phyloP scores from a whole-genome alignment of 2,113 vertebrate species.

The Pardalotus punctatus region DNA sequence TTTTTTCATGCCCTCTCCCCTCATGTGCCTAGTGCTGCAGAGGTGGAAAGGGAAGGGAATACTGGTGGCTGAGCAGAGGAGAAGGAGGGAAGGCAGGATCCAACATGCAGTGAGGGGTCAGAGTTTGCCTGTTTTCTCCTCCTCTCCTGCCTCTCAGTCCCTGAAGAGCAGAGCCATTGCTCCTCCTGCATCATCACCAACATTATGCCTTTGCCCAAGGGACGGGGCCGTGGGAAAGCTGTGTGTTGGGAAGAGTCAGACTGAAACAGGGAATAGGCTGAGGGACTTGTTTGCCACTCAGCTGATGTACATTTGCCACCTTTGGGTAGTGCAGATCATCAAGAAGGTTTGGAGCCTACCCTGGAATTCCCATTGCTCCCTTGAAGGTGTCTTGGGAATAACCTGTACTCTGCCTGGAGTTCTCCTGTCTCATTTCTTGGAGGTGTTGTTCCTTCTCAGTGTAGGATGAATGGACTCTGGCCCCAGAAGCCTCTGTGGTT shows the following conservation, averaged over 20 bases:
- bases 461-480: background rate
- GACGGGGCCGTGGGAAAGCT: background rate
- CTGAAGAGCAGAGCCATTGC: background rate
- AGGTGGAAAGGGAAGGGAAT: background rate
- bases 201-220: background rate
- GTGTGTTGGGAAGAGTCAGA: background rate
- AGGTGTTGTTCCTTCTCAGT: background rate
- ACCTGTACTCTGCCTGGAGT: background rate
- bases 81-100: background rate
- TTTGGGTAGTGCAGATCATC: background rate
- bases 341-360: background rate
- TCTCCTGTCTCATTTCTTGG: background rate
- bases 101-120: background rate
- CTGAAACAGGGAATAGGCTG: background rate
- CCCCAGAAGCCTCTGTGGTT: background rate
- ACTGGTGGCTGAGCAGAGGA: accelerated
- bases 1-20: background rate
- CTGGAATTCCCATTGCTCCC: background rate
- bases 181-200: background rate
- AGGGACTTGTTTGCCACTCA: background rate
- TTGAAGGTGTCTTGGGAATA: background rate
- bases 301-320: background rate
- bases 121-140: background rate
- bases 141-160: background rate
- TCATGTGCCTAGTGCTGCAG: background rate